These are phyloP conservation scores for Schlechtendalia chinensis DNA, from an alignment of 1,140 invertebrate genomes.

Conservation along the genomic window DNA sequence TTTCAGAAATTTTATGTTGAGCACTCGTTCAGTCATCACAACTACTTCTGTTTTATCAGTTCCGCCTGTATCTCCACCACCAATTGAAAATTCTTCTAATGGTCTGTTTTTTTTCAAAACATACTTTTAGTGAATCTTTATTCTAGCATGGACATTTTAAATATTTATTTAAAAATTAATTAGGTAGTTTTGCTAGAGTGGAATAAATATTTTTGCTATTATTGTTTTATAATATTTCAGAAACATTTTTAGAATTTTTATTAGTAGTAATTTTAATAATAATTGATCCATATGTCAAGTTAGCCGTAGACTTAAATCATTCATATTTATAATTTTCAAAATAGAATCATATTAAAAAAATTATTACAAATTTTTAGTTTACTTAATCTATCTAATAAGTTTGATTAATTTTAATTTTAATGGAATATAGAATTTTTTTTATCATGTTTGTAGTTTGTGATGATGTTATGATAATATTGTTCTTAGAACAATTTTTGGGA, in stretches of 20 bases:
- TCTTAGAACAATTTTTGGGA: too few species aligned
- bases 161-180: neutral
- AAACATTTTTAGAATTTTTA: neutral
- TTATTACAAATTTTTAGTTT: neutral
- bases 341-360: neutral
- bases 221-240: neutral
- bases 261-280: neutral
- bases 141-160: neutral
- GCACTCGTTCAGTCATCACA: constrained; percentile 46
- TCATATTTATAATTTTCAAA: neutral
- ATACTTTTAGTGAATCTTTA: constrained; percentile 5
- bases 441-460: too few species aligned
- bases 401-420: too few species aligned
- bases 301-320: neutral
- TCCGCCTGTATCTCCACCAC: constrained; percentile 36
- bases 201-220: neutral
- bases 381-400: too few species aligned
- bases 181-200: neutral
- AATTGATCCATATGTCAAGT: neutral
- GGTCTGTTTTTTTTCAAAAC: constrained; percentile 29
- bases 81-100: constrained; percentile 44
- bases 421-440: too few species aligned
- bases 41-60: constrained; percentile 35
- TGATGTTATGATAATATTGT: too few species aligned
- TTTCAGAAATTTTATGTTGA: constrained; percentile 57